These are phyloP conservation scores for Pyralis farinalis DNA, from an alignment of 2,888 invertebrate species.

Conservation along the genomic window DNA sequence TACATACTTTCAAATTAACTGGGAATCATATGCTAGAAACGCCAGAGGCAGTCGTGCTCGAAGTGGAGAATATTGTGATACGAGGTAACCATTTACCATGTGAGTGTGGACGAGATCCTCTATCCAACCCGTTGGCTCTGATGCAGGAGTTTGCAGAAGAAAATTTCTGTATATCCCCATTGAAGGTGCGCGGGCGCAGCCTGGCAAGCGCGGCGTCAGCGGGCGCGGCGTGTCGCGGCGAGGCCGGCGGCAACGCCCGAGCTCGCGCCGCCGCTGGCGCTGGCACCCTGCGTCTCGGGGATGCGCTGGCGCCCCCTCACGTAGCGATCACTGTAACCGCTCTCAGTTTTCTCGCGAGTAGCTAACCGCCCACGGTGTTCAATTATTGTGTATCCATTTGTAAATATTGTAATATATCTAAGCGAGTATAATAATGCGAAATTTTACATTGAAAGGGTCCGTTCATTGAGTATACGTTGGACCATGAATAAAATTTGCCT, in stretches of 20 bases:
- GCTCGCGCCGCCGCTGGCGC: conserved; percentile 50
- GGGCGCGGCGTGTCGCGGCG: conserved; percentile 61
- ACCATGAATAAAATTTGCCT: conserved; percentile 79
- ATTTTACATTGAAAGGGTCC: conserved; percentile 79
- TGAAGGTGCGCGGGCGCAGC: conserved; percentile 89
- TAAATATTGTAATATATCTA: conserved; percentile 76
- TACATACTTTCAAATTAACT: conserved; percentile 86
- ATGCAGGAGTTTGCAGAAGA: conserved; percentile 84
- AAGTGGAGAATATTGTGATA: conserved; percentile 86
- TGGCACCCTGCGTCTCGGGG: conserved; percentile 29
- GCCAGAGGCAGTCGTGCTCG: conserved; percentile 86
- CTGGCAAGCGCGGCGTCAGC: conserved; percentile 79
- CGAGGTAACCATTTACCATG: conserved; percentile 92
- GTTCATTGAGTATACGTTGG: conserved; percentile 79
- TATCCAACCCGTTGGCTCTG: conserved; percentile 88
- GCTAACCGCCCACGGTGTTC: conserved; percentile 69
- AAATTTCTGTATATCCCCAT: conserved; percentile 92
- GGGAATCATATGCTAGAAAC: conserved; percentile 92
- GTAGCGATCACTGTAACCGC: conserved; percentile 47
- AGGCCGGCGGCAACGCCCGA: conserved; percentile 58
- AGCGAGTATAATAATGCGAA: conserved; percentile 65
- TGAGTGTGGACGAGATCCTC: conserved; percentile 90
- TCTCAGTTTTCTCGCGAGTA: conserved; percentile 58
- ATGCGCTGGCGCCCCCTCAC: conserved; percentile 35
- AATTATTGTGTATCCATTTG: conserved; percentile 62